Evolutionary conservation across 2,113 vertebrate genomes (phyloP), one percentile per base, ranked within the genome.

Genomic region (Orycteropus afer): DNA sequence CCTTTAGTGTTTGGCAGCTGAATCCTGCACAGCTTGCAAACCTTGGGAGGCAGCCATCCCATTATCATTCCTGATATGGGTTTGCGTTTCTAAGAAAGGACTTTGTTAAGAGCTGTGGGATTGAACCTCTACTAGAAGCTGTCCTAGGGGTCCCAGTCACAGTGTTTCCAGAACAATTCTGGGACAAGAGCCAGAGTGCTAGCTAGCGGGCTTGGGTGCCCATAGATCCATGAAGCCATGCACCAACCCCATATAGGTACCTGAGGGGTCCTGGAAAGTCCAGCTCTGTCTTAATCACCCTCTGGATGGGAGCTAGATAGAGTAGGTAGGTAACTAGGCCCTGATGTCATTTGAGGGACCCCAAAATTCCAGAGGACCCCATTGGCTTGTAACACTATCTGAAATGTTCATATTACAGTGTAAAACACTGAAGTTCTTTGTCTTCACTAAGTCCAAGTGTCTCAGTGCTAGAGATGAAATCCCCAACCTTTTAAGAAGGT

Each of bases 11-110:
- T 77, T 89, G 83, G 25, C 47, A 94, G 71, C 85, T 87, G 90
- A 96, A 94, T 87, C 49, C 65, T 74, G 65, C 61, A 90, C 86
- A 94, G 91, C 85, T 95, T 95, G 78, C 82, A 95, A 89, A 94
- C 57, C 89, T 94, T 92, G 81, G 96, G 94, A 97, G 86, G 69
- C 88, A 94, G 90, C 82, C 82, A 89, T 94, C 55, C 29, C 90
- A 37, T 95, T 97, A 95, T 97, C 85, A 82, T 92, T 91, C 91
- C 86, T 94, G 94, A 94, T 94, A 96, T 79, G 93, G 55, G 80
- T 55, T 95, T 94, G 89, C 84, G 85, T 96, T 95, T 95, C 91
- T 76, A 91, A 97, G 90, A 97, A 95, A 90, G 92, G 55, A 71
- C 82, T 94, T 55, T 91, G 83, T 76, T 34, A 71, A 65, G 59